Evolutionary conservation across 2,888 invertebrate species (phyloP), one percentile per base, ranked within the genome.

Genomic region (Dysmachus trigonus): DNA sequence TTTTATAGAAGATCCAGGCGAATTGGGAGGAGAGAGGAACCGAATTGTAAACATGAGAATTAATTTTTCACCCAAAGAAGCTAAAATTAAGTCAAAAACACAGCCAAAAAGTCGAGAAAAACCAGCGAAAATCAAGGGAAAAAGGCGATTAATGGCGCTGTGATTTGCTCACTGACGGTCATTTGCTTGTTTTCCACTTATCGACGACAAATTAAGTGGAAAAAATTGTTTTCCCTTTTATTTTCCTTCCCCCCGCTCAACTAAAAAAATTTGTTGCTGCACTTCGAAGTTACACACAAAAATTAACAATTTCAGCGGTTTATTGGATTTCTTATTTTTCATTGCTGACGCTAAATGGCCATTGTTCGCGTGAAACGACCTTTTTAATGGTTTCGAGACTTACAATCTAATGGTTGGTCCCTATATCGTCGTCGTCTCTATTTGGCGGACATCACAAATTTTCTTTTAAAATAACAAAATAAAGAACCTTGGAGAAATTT

Each of bases 151-250:
- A 77, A 77, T 47, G 77, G 77, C 47, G 27, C 77, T 77, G 77
- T 77, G 77, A 77, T 77, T 77, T 77, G 77, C 77, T 41, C 77
- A 47, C 38, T 77, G 77, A 7, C 77, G 77, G 77, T 77, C 77
- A 77, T 47, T 77, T 77, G 77, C 77, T 77, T 77, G 77, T 77
- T 77, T 77, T 77, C 77, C 77, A 77, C 77, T 77, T 77, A 77
- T 77, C 27, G 77, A 77, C 27, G 62, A 62, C 47, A 27, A n/a
- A 76, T 38, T 38, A 27, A 41, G 77, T 30, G 73, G 47, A 77
- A 77, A n/a, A 77, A 77, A 30, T 77, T 77, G 77, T 77, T 77
- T 77, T 76, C 30, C 77, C 77, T 47, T 47, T n/a, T n/a, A n/a
- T n/a, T n/a, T n/a, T n/a, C n/a, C n/a, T n/a, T 62, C 51, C 10